Base-by-base conservation (phyloP, 2,113 vertebrate species). In the Candoia aspera region DNA sequence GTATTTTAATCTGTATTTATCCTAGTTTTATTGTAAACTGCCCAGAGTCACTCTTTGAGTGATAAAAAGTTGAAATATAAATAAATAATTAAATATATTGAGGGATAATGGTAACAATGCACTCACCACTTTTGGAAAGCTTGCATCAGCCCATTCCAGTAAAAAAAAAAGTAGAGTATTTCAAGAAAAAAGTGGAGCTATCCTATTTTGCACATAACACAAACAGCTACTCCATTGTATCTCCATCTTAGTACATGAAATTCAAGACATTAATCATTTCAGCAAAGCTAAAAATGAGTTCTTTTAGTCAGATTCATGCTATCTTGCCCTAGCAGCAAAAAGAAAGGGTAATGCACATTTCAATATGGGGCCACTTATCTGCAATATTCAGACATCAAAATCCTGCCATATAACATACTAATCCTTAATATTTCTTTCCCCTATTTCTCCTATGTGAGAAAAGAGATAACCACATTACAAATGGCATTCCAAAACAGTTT, bases 331-430 rank as follows among this genome's bases (percentile, higher is more conserved):
- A 37, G 84, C 11, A 89, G 54, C 37, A 92, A 85, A 93, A 92
- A 21, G 13, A 59, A 4, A 2, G 60, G 6, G 57, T 23, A 90
- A 88, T 1, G 79, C 0, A 0, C 11, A 90, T 90, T 94, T 37
- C 89, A 88, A 64, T 73, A 3, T 1, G 58, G 10, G 2, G 46
- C 84, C 0, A 0, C 37, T 90, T 91, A 87, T 88, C 92, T 90
- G n/a, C 53, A 6, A 49, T 93, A 94, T 24, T 87, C 85, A 93
- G 91, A 79, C 88, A 94, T 93, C 85, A 91, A 12, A 92, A 86
- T 6, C 0, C 1, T 10, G 23, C 21, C 19, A 86, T 0, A 0
- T 9, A 92, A 68, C 5, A 86, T 86, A 93, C 29, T 91, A 83
- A 90, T 79, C 1, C 87, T 93, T 92, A 94, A 84, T 64, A 0